Percentiles rank a stretch among this genome's conserved stretches.
Conservation (phyloP, 2,888 invertebrate genomes). For the Meganola albula region DNA sequence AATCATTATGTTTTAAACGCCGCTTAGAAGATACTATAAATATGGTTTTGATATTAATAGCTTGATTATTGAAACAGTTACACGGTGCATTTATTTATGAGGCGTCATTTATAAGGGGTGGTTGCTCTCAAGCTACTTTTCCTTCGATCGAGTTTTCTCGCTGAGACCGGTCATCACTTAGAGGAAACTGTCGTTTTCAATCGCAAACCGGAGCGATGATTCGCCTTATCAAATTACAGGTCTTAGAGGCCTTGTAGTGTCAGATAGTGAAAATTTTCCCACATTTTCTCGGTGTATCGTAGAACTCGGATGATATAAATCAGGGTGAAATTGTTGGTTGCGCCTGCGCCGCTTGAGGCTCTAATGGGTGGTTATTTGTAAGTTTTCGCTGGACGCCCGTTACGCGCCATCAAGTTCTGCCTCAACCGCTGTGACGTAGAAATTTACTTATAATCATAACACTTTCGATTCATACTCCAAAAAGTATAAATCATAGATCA, state of each 20-base stretch:
- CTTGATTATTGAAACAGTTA: slow-evolving; percentile 14
- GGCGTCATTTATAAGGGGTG: slow-evolving; percentile 53
- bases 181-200: slow-evolving; percentile 75
- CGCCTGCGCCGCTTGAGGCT: slow-evolving; percentile 55
- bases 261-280: slow-evolving; percentile 72
- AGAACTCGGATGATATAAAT: slow-evolving; percentile 68
- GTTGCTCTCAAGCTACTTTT: slow-evolving; percentile 54
- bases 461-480: slow-evolving; percentile 27
- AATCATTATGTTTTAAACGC: too few species aligned
- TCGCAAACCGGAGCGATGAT: slow-evolving; percentile 64
- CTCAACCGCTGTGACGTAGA: slow-evolving; percentile 33
- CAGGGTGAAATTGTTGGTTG: slow-evolving; percentile 70
- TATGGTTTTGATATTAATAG: slow-evolving; percentile 15
- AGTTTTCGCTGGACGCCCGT: slow-evolving; percentile 71
- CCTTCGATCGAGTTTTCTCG: slow-evolving; percentile 69
- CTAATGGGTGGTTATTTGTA: slow-evolving; percentile 69
- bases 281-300: slow-evolving; percentile 67
- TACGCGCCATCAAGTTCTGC: slow-evolving; percentile 54
- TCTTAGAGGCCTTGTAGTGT: slow-evolving; percentile 22
- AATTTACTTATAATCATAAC: slow-evolving; percentile 25
- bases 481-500: slow-evolving; percentile 17
- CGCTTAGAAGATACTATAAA: slow-evolving; percentile 15
- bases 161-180: slow-evolving; percentile 58
- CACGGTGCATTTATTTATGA: slow-evolving; percentile 29
- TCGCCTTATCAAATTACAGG: slow-evolving; percentile 72